Evolutionary conservation across 2,797 vertebrate species (phyloP), one percentile per base, ranked within the genome.

Genomic region (Anguilla marmorata): DNA sequence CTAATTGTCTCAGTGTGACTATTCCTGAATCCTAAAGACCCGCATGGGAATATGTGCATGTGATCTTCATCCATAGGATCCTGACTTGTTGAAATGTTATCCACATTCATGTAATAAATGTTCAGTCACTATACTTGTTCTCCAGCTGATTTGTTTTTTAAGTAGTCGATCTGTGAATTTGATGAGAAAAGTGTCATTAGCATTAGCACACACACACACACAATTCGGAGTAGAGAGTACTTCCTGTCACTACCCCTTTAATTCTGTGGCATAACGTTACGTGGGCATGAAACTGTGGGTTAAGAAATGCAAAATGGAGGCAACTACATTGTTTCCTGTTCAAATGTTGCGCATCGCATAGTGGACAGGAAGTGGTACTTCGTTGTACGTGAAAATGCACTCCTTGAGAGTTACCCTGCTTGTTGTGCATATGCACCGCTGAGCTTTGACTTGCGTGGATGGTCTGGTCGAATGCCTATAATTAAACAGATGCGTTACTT

Each of bases 41-140:
- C 89, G 91, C 91, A 91, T 94, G 92, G 87, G 87, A 60, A 91
- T 91, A 89, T 66, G 74, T 90, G 91, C 93, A 93, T 85, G 87
- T 91, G 56, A 88, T 30, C 56, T 82, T 86, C 48, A 82, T 69
- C 52, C 52, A 33, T 84, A n/a, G 19, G 41, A 80, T 90, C 37
- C 50, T 60, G 80, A 84, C 72, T 60, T 90, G 45, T 58, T 33
- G 54, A 30, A 84, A 83, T 89, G 37, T 90, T 54, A 76, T 41
- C 88, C 90, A 89, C 86, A 87, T 86, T 88, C 83, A 72, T 93
- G 86, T 92, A 94, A 94, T 95, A 95, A 94, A 95, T 88, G 89
- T 92, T 90, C 80, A 90, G 90, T 82, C 90, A 93, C 90, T 84
- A 56, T 27, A 76, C n/a, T 86, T 50, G 33, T 85, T 52, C 37